Evolutionary conservation across 2,113 vertebrate genomes (phyloP), one percentile per base, ranked within the genome.

Genomic region (Phyllostomus discolor): DNA sequence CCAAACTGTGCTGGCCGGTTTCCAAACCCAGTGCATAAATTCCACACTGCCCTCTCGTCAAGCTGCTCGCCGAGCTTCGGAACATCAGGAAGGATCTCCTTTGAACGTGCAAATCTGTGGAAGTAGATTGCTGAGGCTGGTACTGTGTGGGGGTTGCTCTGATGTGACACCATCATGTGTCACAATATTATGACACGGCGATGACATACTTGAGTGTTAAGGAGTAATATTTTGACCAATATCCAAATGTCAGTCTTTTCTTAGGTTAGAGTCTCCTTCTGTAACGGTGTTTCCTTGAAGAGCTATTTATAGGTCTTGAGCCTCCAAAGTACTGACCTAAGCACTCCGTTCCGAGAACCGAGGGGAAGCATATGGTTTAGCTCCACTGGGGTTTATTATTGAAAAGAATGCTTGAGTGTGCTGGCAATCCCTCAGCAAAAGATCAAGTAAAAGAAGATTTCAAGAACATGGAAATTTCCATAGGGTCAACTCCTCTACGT

Each of bases 11-110:
- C 80, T 98, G 97, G 97, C 97, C 93, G 41, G 91, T 94, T 95
- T 97, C 97, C 97, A 98, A 96, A 91, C 69, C 91, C 87, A 96
- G 94, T 96, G 93, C 95, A 96, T 97, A 96, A 98, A 97, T 97
- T 95, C 95, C 79, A 96, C 70, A 95, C 79, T 96, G 96, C 97
- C 97, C 97, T 97, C 96, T 91, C 91, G 91, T 50, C 97, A 96
- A 96, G 95, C 96, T 96, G 96, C 96, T 96, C 43, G 35, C 82
- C 85, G 88, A 54, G 73, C 95, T 94, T 84, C 72, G 57, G 90
- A 88, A 41, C 82, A 94, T 95, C 76, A 85, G 91, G 38, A 80
- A 97, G 85, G 69, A 76, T 91, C 95, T 93, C 81, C 94, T 88
- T 57, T 75, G 84, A 94, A 83, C 66, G 84, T 22, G 22, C 52